phyloP scores from a whole-genome alignment of 2,888 invertebrate genomes.

The Hydrotaea cyrtoneurina region DNA sequence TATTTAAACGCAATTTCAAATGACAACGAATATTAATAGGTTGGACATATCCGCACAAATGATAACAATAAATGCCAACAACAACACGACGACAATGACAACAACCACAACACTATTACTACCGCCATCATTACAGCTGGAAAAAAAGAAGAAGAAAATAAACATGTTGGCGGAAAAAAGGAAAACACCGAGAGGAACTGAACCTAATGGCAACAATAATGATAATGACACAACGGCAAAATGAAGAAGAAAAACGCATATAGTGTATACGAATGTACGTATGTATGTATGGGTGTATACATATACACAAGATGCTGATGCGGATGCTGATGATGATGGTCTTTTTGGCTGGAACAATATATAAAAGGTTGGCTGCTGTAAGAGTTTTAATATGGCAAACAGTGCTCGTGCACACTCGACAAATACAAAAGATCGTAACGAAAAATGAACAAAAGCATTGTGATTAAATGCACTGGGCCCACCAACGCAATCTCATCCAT shows the following conservation, averaged over 20 bases:
- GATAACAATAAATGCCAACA: constrained; percentile 35
- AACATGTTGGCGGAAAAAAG: constrained; percentile 22
- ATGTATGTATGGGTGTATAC: background rate
- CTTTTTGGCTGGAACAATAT: constrained; percentile 55
- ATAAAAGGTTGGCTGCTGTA: constrained; percentile 5
- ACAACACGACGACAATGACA: constrained; percentile 20
- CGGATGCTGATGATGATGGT: constrained; percentile 51
- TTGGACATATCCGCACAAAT: constrained; percentile 31
- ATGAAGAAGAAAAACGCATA: constrained; percentile 55
- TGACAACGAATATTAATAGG: constrained; percentile 29
- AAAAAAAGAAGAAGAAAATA: background rate
- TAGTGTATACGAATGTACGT: background rate
- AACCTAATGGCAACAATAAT: constrained; percentile 77
- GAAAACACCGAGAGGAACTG: constrained; percentile 53
- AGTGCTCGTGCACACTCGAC: constrained; percentile 7
- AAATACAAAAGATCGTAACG: constrained; percentile 7
- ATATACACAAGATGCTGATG: constrained; percentile 2
- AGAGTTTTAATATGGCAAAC: constrained; percentile 18
- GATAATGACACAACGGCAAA: constrained; percentile 72
- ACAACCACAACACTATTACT: constrained; percentile 36
- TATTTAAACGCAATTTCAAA: constrained; percentile 2
- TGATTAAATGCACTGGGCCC: constrained; percentile 59
- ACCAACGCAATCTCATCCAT: constrained; percentile 60
- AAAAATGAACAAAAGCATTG: constrained; percentile 58
- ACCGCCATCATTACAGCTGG: constrained; percentile 33